Base-by-base conservation (phyloP, 2,797 vertebrate genomes). In the Austrolebias charrua region DNA sequence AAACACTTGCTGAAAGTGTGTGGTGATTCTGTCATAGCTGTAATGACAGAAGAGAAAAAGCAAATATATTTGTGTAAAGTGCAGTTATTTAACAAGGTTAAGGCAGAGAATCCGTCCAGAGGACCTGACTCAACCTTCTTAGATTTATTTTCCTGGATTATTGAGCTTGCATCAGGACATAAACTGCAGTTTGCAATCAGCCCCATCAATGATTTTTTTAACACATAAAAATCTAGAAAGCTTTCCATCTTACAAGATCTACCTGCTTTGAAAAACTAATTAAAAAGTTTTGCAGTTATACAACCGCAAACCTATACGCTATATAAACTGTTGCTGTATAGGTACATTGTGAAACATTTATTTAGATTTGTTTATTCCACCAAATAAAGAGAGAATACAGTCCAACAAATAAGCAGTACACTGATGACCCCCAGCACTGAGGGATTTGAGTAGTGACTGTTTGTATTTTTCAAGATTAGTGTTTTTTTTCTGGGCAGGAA, bases 181-280 rank as follows among this genome's bases (percentile, higher is more conserved):
- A 3, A 24, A 62, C 55, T 31, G 1, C 2, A 14, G 24, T 15
- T 16, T 1, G 29, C 18, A 45, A n/a, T n/a, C 24, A 5, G 16
- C 6, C 2, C 5, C 38, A 43, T 12, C 19, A 31, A 51, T 20
- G 53, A 33, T 61, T 15, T 46, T 14, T 68, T 69, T 28, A 63
- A 14, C 16, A 9, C 29, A 16, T 50, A 19, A 19, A 44, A 67
- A 47, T 28, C 3, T 4, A 33, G 40, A 55, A n/a, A 19, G 5
- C 12, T 57, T 58, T 51, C 9, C 4, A 6, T 43, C 28, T 24
- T 24, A 24, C 24, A 24, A 24, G 24, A 24, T 24, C 24, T 24
- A 24, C 24, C 24, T 24, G 24, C 24, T 24, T 24, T 24, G 24
- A 24, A 24, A 24, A 24, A 24, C 24, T 24, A 24, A 24, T 24